These are phyloP conservation scores for Eurystomus glaucurus DNA, from an alignment of 2,797 vertebrate species.

Conservation along the genomic window DNA sequence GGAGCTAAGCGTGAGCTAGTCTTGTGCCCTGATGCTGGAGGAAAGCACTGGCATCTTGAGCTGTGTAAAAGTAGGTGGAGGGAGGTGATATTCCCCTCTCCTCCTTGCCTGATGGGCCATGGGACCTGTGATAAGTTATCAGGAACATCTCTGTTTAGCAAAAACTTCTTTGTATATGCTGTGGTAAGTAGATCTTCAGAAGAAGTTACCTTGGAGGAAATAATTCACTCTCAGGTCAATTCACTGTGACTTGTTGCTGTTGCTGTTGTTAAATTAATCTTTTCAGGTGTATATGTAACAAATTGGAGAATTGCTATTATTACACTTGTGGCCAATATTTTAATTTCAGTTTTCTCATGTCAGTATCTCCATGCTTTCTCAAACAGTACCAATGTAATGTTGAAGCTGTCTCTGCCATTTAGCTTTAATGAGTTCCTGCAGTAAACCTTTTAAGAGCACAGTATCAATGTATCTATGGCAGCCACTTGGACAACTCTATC, in stretches of 20 bases:
- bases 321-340: neutral
- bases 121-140: neutral
- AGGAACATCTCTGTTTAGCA: neutral
- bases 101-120: neutral
- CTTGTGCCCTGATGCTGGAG: neutral
- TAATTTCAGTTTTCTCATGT: constrained; percentile 9
- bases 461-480: neutral
- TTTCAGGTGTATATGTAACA: neutral
- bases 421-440: constrained; percentile 33
- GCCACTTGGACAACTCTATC: neutral
- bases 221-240: neutral
- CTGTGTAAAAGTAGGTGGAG: neutral
- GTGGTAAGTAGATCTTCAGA: neutral
- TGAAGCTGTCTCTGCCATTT: neutral
- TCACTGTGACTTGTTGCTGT: neutral
- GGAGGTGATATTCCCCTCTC: neutral
- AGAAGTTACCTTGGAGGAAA: neutral
- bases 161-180: neutral
- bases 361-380: neutral
- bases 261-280: neutral
- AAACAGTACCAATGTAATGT: neutral
- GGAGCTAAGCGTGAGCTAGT: neutral
- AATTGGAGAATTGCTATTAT: neutral
- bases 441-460: neutral
- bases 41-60: neutral